Conservation (phyloP, 35 echinoderm and acorn worm species). For the Eucidaris tribuloides region DNA sequence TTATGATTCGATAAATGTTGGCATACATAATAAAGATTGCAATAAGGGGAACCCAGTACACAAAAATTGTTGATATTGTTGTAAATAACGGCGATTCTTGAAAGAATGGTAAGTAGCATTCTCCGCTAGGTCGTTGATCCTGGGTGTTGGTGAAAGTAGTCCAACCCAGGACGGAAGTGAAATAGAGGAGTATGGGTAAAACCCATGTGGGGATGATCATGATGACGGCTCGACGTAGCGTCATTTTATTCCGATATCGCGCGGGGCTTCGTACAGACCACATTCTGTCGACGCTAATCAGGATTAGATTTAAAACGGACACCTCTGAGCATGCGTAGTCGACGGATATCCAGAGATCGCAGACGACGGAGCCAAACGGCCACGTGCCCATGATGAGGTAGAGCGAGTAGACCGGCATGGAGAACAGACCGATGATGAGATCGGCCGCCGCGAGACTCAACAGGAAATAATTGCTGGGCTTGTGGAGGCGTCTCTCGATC, state of each 20-base stretch:
- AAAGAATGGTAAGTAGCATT: constrained; percentile 89
- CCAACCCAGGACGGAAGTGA: constrained; percentile 98
- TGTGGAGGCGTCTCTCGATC: constrained; percentile 86
- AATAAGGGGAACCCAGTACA: constrained; percentile 86
- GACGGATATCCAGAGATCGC: constrained; percentile 94
- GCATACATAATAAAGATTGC: constrained; percentile 90
- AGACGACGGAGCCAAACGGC: constrained; percentile 90
- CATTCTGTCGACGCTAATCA: constrained; percentile 94
- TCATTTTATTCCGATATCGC: constrained; percentile 99
- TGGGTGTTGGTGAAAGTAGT: constrained; percentile 54
- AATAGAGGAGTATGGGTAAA: constrained; percentile 79
- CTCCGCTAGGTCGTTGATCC: constrained; percentile 4
- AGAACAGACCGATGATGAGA: constrained; percentile 94
- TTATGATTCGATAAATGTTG: constrained; percentile 87
- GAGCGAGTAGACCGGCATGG: constrained; percentile 95
- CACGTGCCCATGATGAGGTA: constrained; percentile 84
- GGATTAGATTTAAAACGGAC: constrained; percentile 91
- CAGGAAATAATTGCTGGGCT: constrained; percentile 98
- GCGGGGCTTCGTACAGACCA: constrained; percentile 95
- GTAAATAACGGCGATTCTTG: constrained; percentile 72
- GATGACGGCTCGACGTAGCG: constrained; percentile 69
- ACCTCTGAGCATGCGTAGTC: constrained; percentile 94
- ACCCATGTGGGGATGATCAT: constrained; percentile 99
- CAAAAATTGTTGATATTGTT: constrained; percentile 81
- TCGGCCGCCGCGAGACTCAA: constrained; percentile 94